Evolutionary conservation across 2,113 vertebrate genomes (phyloP).

Genomic region (Butorides virescens): DNA sequence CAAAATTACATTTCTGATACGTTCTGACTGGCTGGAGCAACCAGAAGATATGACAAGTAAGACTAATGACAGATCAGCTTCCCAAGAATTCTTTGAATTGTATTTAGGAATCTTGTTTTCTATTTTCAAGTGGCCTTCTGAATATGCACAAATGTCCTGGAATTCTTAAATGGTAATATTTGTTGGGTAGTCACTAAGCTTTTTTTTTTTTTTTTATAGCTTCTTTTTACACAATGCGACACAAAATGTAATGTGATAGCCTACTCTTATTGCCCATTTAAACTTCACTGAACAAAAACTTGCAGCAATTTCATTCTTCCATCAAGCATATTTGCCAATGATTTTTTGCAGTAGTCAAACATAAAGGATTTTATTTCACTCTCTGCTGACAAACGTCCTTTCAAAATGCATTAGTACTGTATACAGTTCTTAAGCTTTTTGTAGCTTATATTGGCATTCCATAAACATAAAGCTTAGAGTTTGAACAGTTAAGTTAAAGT

Average conservation of each 20-base stretch:
- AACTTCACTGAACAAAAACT: neutral
- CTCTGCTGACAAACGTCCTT: neutral
- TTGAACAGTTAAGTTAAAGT: neutral
- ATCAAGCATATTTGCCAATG: neutral
- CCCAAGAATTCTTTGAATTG: neutral
- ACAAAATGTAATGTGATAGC: neutral
- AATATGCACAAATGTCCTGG: neutral
- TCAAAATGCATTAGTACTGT: neutral
- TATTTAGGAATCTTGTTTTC: neutral
- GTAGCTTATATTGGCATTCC: neutral
- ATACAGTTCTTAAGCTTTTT: neutral
- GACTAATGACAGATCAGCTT: neutral
- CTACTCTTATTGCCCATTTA: neutral
- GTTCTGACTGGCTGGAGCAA: neutral
- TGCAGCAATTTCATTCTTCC: neutral
- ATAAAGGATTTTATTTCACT: neutral
- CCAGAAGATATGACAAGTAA: neutral
- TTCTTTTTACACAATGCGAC: neutral
- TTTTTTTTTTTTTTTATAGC: neutral
- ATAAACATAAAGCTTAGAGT: neutral
- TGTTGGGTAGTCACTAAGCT: neutral
- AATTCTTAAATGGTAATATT: neutral
- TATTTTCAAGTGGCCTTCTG: neutral
- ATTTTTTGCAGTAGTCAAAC: neutral
- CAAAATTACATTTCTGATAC: neutral